These are phyloP conservation scores for Tetraodon nigroviridis DNA, from an alignment of 2,113 vertebrate genomes.

Conservation along the genomic window DNA sequence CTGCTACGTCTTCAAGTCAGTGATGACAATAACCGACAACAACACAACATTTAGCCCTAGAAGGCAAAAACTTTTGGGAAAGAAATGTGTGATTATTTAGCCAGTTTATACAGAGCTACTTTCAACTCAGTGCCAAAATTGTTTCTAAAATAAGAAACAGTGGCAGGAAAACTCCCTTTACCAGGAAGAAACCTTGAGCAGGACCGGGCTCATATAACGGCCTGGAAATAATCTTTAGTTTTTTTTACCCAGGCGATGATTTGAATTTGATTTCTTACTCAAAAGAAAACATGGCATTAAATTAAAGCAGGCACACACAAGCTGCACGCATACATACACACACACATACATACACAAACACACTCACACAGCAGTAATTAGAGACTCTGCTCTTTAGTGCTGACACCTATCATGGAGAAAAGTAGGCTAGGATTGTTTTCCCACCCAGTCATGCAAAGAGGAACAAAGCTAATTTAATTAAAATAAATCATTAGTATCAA, in stretches of 20 bases:
- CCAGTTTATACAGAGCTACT: too few relatives aligned
- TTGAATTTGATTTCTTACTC: background rate
- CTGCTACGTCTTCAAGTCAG: background rate
- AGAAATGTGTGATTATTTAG: too few relatives aligned
- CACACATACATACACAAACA: conserved; percentile 5
- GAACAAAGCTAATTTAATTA: conserved; percentile 43
- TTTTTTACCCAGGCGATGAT: background rate
- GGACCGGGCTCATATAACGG: too few relatives aligned
- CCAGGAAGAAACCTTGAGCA: too few relatives aligned
- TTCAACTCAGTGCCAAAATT: too few relatives aligned
- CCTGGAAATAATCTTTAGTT: too few relatives aligned
- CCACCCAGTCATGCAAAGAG: conserved; percentile 39
- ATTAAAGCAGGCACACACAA: background rate
- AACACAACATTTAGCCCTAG: background rate
- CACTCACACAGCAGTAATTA: conserved; percentile 40
- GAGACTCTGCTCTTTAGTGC: conserved; percentile 27
- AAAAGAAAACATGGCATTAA: too few relatives aligned
- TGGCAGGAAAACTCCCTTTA: too few relatives aligned
- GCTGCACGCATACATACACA: conserved; percentile 20
- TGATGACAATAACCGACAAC: background rate
- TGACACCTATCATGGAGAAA: conserved; percentile 46
- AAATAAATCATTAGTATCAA: conserved; percentile 46
- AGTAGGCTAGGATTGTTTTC: conserved; percentile 54
- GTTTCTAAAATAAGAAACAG: too few relatives aligned
- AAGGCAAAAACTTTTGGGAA: background rate